Base-by-base conservation (phyloP, 1,140 invertebrate genomes). In the Ylistrum balloti region DNA sequence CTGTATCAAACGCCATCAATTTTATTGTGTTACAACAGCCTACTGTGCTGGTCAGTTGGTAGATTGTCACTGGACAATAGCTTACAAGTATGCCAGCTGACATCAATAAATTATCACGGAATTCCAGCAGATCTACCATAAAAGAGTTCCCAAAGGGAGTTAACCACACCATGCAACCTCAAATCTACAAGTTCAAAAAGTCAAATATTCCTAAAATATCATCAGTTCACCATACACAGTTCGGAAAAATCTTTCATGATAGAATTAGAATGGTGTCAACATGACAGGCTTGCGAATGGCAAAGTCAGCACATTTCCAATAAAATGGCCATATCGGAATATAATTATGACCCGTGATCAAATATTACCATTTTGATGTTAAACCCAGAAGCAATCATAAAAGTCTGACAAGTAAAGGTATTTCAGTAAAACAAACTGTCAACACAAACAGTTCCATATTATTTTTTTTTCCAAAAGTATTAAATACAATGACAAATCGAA, bases 121-220 rank as follows among this genome's bases (percentile, higher is more conserved):
- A 28, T 1, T 74, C 56, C 56, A 74, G 56, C 5, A 28, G 22
- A 74, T 28, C 56, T 74, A n/a, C 56, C 56, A 74, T 74, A 74
- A 74, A 74, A 74, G 56, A 74, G 56, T 28, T 74, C 56, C 56
- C 56, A 74, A 74, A 28, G 56, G 56, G 56, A 74, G 56, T 74
- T 74, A 74, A 74, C 22, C 56, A 74, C 5, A 74, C 56, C 11
- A 74, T 74, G 28, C 56, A 74, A 74, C 22, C 22, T 74, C 56
- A 74, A 74, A 74, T 1, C 56, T 11, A 28, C n/a, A 28, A 74
- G 56, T 74, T 74, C 56, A 74, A 74, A 38, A 74, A 28, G 56
- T 74, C 56, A 74, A 74, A n/a, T n/a, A 7, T 22, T 28, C n/a
- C 5, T 28, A 74, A 74, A 74, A 74, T n/a, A 74, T 74, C 7